Base-by-base conservation (phyloP, 2,888 invertebrate genomes). In the Nipponacmea schrenckii region DNA sequence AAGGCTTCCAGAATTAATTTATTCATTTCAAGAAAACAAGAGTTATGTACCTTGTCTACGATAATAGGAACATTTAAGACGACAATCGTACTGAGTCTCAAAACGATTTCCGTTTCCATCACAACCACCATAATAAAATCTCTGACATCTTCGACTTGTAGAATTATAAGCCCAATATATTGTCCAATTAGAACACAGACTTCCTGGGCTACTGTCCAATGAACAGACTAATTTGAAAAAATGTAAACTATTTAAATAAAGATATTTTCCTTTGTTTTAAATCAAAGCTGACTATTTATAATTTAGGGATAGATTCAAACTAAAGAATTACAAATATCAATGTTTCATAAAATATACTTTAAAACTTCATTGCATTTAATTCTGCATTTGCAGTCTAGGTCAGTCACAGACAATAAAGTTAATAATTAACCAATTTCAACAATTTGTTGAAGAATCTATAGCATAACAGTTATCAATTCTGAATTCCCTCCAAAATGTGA, bases 41-140 rank as follows among this genome's bases (percentile, higher is more conserved):
- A 56, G 56, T 56, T 56, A 56, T 56, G 56, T 56, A 56, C 56
- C 56, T 56, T 56, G 56, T 56, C 20, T 56, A 24, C 20, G 20
- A 24, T 20, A 14, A 24, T 10, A 24, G 0, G 24, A 56, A 56
- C 56, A 56, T 8, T 56, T 24, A 20, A 24, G 20, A 20, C 56
- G 20, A 20, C 56, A 56, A 24, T 24, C 56, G 10, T 20, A 20
- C 56, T 56, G 12, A 14, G 70, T 69, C 48, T 77, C 62, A 64
- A 81, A 80, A 65, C 94, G 93, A 39, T 92, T 92, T 74, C 91
- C 91, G 89, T 96, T 98, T 31, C 85, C 81, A 64, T 85, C 84
- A 80, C 89, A 89, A 0, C 88, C 87, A 20, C 91, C 92, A 80
- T 93, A 95, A 79, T 91, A 89, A 91, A 96, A 97, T 80, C 92